Evolutionary conservation across 2,888 invertebrate species (phyloP).

Genomic region (Andrena bicolor): DNA sequence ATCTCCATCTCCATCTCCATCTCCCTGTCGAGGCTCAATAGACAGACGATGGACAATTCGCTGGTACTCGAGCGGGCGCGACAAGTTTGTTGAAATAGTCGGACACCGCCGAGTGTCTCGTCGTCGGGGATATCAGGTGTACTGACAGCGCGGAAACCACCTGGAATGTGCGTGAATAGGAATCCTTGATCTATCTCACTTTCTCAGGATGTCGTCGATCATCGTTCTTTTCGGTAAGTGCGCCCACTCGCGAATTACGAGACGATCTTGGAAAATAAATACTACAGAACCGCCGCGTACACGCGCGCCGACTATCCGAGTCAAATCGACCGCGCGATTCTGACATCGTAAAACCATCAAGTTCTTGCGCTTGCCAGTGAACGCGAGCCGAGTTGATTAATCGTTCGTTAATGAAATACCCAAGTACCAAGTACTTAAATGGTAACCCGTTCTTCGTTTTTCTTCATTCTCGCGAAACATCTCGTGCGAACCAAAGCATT

Average conservation of each 20-base stretch:
- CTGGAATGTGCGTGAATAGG: slow-evolving; percentile 69
- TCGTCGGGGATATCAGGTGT: slow-evolving; percentile 50
- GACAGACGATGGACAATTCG: slow-evolving; percentile 65
- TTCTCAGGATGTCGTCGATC: slow-evolving; percentile 72
- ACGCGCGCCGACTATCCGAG: neutral
- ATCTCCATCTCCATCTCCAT: slow-evolving; percentile 8
- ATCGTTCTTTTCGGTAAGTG: slow-evolving; percentile 72
- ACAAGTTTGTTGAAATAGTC: slow-evolving; percentile 63
- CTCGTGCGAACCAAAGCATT: neutral
- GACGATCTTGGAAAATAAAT: neutral
- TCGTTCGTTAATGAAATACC: too few species aligned
- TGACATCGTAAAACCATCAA: too few species aligned
- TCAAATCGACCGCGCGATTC: neutral
- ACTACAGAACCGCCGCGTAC: neutral
- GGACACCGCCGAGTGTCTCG: slow-evolving; percentile 43
- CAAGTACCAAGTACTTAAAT: too few species aligned
- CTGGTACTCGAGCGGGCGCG: slow-evolving; percentile 49
- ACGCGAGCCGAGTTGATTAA: too few species aligned
- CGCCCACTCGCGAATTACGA: neutral
- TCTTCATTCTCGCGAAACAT: too few species aligned
- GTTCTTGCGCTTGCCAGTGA: too few species aligned
- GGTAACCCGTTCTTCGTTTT: too few species aligned
- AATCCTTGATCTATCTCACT: slow-evolving; percentile 45
- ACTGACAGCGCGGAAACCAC: slow-evolving; percentile 26
- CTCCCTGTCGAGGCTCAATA: slow-evolving; percentile 34